A percentile compares a stretch with the other conserved stretches of the same genome.
These are phyloP conservation scores for Drosophila orosa DNA, from an alignment of 1,140 invertebrate genomes.

Conservation along the genomic window DNA sequence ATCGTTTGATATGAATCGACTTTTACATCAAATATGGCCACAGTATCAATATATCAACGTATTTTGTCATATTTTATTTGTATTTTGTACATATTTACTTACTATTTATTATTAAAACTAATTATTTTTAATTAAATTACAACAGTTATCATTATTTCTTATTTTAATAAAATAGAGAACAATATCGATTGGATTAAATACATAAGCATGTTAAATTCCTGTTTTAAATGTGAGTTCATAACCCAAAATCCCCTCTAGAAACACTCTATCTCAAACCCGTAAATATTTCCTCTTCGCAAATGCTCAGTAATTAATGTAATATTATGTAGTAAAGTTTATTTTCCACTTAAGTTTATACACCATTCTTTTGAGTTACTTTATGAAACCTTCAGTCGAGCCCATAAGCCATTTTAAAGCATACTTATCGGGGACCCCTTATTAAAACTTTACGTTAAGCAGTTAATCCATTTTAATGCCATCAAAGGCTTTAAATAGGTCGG, in stretches of 20 bases:
- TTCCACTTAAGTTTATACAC: constrained; percentile 7
- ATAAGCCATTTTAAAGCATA: constrained; percentile 9
- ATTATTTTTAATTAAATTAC: neutral
- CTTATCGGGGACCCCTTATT: constrained; percentile 11
- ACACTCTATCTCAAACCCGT: neutral
- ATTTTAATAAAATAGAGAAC: too few relatives aligned
- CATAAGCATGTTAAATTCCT: too few relatives aligned
- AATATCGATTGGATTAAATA: too few relatives aligned
- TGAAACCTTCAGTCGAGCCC: neutral
- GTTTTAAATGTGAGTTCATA: neutral
- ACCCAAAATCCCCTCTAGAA: neutral
- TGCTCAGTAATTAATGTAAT: neutral
- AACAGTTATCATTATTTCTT: neutral
- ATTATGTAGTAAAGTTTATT: constrained; percentile 4
- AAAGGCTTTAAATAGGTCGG: constrained; percentile 4
- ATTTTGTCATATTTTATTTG: rapidly evolving
- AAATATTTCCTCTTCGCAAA: rapidly evolving
- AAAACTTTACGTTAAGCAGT: constrained; percentile 17
- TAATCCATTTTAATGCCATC: constrained; percentile 26
- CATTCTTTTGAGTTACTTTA: constrained; percentile 9
- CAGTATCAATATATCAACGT: neutral
- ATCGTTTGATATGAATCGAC: too few relatives aligned
- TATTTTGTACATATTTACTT: neutral
- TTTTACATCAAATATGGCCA: too few relatives aligned
- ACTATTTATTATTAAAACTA: neutral